Base-by-base conservation (phyloP, 2,888 invertebrate genomes). In the Cephus spinipes region DNA sequence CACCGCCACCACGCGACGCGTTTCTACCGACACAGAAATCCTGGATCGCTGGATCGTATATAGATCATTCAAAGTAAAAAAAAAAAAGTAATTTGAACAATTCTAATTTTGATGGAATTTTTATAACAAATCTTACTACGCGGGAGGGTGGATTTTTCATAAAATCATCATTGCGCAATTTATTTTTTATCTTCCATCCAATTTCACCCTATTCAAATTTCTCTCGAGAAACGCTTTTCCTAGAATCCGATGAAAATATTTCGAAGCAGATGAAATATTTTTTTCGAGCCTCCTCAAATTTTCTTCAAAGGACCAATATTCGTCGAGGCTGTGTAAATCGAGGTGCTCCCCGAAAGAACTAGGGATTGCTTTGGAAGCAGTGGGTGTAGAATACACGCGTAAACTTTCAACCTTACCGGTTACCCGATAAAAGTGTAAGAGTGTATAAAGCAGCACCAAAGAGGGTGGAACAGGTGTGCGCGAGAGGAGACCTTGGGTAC, bases 1-100 rank as follows among this genome's bases (percentile, higher is more conserved):
- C 80, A 85, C 85, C 89, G 89, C 88, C 85, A 85, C 83, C 89
- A 88, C 89, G 88, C 88, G 89, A 88, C 85, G 89, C 88, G 90
- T 89, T 87, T 87, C 84, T 84, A 71, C 71, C 2, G 11, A 32
- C 30, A 15, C 2, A 23, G 23, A 55, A 55, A 55, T 55, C 55
- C 55, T 55, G 55, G 9, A 55, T 55, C 55, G 40, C 1, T 40
- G 6, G 40, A 40, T 40, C 40, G 1, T 40, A 35, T 35, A 23
- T 55, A 55, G 55, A 55, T 55, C 55, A 55, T 23, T 55, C 0
- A 55, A 23, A 55, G 23, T 55, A 35, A 35, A 15, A 23, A 4
- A 15, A 15, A 40, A 1, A 40, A 40, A 40, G 2, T 23, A 15
- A 40, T 40, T 40, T 40, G 40, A 0, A 40, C 1, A 40, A 40